Evolutionary conservation across 1,140 invertebrate genomes (phyloP), one percentile per base, ranked within the genome.

Genomic region (Coenobita brevimanus): DNA sequence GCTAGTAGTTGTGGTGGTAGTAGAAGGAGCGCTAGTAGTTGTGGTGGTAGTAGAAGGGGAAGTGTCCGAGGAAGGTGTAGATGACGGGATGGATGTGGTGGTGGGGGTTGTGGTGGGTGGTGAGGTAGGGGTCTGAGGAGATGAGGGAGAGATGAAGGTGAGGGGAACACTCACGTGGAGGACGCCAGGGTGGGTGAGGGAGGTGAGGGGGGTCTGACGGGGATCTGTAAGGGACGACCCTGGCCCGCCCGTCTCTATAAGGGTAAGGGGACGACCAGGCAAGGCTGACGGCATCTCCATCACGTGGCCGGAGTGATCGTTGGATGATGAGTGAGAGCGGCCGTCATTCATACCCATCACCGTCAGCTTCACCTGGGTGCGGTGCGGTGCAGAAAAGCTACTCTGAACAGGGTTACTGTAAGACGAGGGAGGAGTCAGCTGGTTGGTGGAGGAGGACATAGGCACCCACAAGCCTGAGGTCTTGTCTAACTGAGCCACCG

Each of bases 391-490:
- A 0, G 24, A 4, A 4, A 8, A 43, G 0, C 38, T 50, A 8
- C 6, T 6, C 46, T 50, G 46, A 17, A 8, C 17, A 50, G 6
- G 17, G 17, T 50, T 17, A 17, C 6, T 50, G 46, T 50, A 6
- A 50, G 17, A 8, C 6, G 46, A 17, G 46, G 21, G 50, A 6
- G 60, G 36, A 46, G 80, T 64, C 17, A 80, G 17, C 2, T 80
- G 41, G 0, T 75, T 69, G 50, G 38, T 80, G 62, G 75, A 80
- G 3, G 76, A 80, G 2, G 85, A 87, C 10, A 87, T 43, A 6
- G 79, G 79, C 24, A 81, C 76, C 85, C 85, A 87, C n/a, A 57
- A 30, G 3, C 85, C 85, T 1, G 85, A 71, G 76, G 69, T 38
- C 46, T 80, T 80, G 78, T 87, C 85, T 46, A 80, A 30, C 33